These are phyloP conservation scores for Zaprionus lachaisei DNA, from an alignment of 1,140 invertebrate species.

Conservation along the genomic window DNA sequence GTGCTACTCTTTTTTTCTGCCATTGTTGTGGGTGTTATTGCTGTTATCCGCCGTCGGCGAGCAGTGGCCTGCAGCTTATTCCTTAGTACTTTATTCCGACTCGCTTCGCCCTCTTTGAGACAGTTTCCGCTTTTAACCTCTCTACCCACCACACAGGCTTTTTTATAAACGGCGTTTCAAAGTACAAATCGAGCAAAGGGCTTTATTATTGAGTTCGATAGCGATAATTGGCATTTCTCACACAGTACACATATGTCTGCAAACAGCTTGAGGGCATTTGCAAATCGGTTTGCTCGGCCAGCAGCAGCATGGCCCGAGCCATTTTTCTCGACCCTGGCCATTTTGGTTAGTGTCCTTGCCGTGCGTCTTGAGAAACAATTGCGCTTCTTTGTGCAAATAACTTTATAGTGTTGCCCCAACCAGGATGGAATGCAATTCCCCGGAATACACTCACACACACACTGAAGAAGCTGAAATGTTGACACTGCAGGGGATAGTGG, in stretches of 20 bases:
- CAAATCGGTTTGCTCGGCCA: conserved; percentile 23
- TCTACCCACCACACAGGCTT: neutral
- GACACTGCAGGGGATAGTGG: conserved; percentile 39
- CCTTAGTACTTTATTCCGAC: conserved; percentile 21
- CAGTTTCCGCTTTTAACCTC: neutral
- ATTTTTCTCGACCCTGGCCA: conserved; percentile 33
- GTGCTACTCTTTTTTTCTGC: conserved; percentile 31
- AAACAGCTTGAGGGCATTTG: conserved; percentile 9
- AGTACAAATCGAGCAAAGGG: neutral
- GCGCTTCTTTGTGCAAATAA: conserved; percentile 77
- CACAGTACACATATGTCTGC: neutral
- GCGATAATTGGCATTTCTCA: conserved; percentile 1
- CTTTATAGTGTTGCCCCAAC: conserved; percentile 57
- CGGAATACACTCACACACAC: conserved; percentile 19
- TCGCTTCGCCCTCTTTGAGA: conserved; percentile 12
- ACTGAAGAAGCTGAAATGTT: conserved; percentile 46
- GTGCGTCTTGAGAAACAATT: conserved; percentile 75
- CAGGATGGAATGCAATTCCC: conserved; percentile 51
- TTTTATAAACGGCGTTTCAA: neutral
- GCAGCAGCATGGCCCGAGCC: neutral
- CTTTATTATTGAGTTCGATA: conserved; percentile 1
- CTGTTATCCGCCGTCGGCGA: conserved; percentile 69
- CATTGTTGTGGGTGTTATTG: conserved; percentile 68
- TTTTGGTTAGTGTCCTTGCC: conserved; percentile 59
- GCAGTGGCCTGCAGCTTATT: conserved; percentile 54